Percentiles rank a stretch among this genome's conserved stretches.
These are phyloP conservation scores for Hanleya hanleyi DNA, from an alignment of 2,888 invertebrate genomes.

Conservation along the genomic window DNA sequence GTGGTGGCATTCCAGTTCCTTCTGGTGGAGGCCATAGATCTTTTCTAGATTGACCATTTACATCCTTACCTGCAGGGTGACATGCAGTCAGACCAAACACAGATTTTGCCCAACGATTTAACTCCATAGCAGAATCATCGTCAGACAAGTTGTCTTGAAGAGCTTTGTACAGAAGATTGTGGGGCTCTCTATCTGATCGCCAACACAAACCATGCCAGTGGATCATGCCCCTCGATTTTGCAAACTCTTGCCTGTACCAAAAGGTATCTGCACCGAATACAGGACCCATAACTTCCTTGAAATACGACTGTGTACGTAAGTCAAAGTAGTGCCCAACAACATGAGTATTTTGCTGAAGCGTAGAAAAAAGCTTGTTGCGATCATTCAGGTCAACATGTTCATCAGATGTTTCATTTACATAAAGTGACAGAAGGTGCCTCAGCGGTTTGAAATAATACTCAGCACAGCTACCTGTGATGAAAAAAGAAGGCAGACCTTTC, in stretches of 20 bases:
- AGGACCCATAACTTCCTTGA: slow-evolving; percentile 41
- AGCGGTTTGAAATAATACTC: slow-evolving; percentile 47
- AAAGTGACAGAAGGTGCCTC: slow-evolving; percentile 28
- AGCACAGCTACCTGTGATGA: slow-evolving; percentile 47
- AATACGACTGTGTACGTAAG: slow-evolving; percentile 39
- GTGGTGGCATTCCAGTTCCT: slow-evolving; percentile 39
- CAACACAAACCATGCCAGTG: slow-evolving; percentile 44
- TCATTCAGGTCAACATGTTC: slow-evolving; percentile 27
- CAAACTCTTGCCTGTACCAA: slow-evolving; percentile 45
- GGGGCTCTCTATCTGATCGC: slow-evolving; percentile 33
- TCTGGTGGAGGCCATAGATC: slow-evolving; percentile 48
- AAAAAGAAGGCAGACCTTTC: slow-evolving; percentile 37
- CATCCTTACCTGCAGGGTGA: slow-evolving; percentile 41
- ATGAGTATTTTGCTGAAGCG: slow-evolving; percentile 41
- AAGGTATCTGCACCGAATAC: slow-evolving; percentile 42
- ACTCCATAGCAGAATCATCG: slow-evolving; percentile 14
- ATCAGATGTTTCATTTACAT: slow-evolving; percentile 29
- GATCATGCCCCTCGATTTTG: slow-evolving; percentile 38
- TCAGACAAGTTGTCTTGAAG: slow-evolving; percentile 22
- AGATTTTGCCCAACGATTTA: slow-evolving; percentile 29
- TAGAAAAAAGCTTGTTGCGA: slow-evolving; percentile 26
- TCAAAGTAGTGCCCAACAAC: slow-evolving; percentile 46
- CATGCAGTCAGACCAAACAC: slow-evolving; percentile 31
- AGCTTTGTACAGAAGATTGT: slow-evolving; percentile 25
- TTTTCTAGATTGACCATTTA: slow-evolving; percentile 35